These are phyloP conservation scores for Steatornis caripensis DNA, from an alignment of 2,113 vertebrate genomes.

Conservation along the genomic window DNA sequence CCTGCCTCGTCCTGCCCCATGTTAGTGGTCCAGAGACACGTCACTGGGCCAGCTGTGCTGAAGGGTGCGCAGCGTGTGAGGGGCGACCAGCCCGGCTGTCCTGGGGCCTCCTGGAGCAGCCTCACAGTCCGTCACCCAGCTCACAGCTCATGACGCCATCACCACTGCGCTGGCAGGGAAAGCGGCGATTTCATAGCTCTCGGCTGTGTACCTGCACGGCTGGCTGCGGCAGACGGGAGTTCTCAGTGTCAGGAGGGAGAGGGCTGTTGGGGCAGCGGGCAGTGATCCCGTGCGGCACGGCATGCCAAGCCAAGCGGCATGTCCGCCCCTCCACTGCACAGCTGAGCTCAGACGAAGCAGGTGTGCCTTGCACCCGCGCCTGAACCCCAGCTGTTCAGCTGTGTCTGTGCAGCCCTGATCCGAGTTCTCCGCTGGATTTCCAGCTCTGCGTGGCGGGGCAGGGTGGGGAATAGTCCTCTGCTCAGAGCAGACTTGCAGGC, in stretches of 20 bases:
- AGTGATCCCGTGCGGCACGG: accelerated
- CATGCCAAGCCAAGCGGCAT: neutral
- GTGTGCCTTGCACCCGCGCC: accelerated
- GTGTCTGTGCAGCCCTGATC: too few species aligned
- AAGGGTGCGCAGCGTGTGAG: accelerated
- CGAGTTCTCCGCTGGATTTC: too few species aligned
- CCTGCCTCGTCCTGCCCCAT: neutral
- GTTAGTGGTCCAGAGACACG: neutral
- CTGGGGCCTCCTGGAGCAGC: neutral
- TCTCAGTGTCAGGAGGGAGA: neutral
- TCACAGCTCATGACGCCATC: accelerated
- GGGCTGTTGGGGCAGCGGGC: neutral
- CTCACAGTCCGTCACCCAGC: accelerated
- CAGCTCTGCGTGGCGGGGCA: too few species aligned
- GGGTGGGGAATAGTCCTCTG: too few species aligned
- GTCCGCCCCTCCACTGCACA: accelerated
- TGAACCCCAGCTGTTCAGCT: neutral
- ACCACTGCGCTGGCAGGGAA: accelerated
- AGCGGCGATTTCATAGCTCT: neutral
- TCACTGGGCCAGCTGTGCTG: neutral
- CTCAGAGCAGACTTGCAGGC: too few species aligned
- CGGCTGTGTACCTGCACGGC: neutral
- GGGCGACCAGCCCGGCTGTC: neutral
- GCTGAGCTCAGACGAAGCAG: neutral
- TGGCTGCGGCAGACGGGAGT: neutral